Evolutionary conservation across 2,888 invertebrate species (phyloP).

Genomic region (Alloplasta piceator): DNA sequence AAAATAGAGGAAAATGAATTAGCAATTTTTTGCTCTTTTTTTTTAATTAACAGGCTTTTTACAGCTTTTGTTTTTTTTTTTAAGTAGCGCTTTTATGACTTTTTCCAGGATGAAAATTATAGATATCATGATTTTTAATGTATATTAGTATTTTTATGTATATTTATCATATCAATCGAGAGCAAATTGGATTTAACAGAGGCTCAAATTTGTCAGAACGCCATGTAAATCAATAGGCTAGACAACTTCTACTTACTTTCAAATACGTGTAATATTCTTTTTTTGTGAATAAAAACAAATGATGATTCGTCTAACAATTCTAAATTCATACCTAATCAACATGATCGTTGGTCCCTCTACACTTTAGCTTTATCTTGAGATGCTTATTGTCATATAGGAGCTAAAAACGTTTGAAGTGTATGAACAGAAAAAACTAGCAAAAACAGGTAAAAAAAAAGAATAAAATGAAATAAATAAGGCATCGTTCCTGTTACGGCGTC

Average conservation of each 20-base stretch:
- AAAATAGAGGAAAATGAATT: not conserved
- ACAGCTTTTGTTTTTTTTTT: not conserved
- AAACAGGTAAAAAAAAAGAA: slow-evolving; percentile 44
- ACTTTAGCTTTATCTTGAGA: slow-evolving; percentile 83
- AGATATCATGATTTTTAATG: slow-evolving; percentile 26
- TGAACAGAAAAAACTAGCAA: slow-evolving; percentile 50
- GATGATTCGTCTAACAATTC: slow-evolving; percentile 82
- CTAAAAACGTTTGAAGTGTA: slow-evolving; percentile 75
- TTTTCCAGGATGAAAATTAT: not conserved
- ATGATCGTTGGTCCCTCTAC: slow-evolving; percentile 82
- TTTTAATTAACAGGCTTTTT: slow-evolving; percentile 25
- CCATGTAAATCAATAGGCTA: slow-evolving; percentile 28
- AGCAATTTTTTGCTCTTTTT: slow-evolving; percentile 2
- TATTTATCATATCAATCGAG: slow-evolving; percentile 3
- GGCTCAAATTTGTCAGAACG: slow-evolving; percentile 29
- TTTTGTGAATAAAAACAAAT: slow-evolving; percentile 69
- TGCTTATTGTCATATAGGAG: slow-evolving; percentile 80
- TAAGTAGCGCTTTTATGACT: not conserved
- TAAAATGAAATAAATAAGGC: slow-evolving; percentile 45
- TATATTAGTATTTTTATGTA: slow-evolving; percentile 7
- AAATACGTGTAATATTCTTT: slow-evolving; percentile 24
- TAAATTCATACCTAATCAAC: slow-evolving; percentile 76
- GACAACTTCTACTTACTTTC: slow-evolving; percentile 50
- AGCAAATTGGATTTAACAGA: slow-evolving; percentile 34
- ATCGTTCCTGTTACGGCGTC: slow-evolving; percentile 45